Percentiles rank a stretch among this genome's conserved stretches.
These are phyloP conservation scores for Colaptes auratus DNA, from an alignment of 2,113 vertebrate genomes.

Conservation along the genomic window DNA sequence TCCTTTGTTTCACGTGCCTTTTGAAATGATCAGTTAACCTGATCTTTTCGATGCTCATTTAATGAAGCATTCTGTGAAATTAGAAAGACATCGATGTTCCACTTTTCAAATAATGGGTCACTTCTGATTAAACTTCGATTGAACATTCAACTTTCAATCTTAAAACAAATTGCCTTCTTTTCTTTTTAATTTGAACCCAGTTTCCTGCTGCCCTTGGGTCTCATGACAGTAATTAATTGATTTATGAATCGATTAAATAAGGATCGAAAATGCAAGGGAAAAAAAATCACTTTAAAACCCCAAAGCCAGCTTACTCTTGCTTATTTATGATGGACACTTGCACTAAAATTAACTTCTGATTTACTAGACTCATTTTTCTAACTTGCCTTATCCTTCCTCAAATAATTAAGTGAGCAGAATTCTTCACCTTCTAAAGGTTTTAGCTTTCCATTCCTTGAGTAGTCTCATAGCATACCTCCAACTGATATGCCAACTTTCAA, in stretches of 20 bases:
- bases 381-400: conserved; percentile 13
- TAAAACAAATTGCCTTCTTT: conserved; percentile 73
- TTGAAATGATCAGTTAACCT: conserved; percentile 38
- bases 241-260: conserved; percentile 70
- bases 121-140: conserved; percentile 78
- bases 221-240: conserved; percentile 74
- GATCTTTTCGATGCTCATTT: conserved; percentile 33
- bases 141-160: conserved; percentile 72
- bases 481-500: conserved; percentile 27
- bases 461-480: not conserved
- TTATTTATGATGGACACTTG: conserved; percentile 40
- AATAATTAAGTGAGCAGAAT: conserved; percentile 43
- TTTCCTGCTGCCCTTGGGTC: conserved; percentile 65
- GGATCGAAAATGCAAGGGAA: not conserved
- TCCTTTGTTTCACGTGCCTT: not conserved
- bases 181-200: conserved; percentile 72
- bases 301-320: not conserved
- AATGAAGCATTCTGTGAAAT: conserved; percentile 69
- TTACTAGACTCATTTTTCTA: conserved; percentile 28
- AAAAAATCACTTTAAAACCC: not conserved
- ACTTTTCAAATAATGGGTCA: conserved; percentile 73
- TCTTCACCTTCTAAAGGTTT: conserved; percentile 22
- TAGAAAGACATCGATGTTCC: conserved; percentile 67
- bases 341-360: conserved; percentile 40
- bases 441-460: conserved; percentile 30